Conservation (phyloP, 1,140 invertebrate genomes). For the Phymastichus coffea region DNA sequence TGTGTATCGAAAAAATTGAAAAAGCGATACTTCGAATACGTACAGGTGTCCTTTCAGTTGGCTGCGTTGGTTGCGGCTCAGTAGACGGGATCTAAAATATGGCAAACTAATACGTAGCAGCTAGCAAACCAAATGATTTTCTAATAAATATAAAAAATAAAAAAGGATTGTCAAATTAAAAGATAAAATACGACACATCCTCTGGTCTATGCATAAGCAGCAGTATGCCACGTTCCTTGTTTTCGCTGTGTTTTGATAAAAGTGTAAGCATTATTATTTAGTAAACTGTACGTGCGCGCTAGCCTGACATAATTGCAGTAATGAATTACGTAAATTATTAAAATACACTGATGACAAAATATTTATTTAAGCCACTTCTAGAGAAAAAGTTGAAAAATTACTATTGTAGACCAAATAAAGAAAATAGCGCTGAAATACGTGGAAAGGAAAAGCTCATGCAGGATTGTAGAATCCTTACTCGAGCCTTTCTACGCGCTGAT, state of each 20-base stretch:
- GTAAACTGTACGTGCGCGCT: conserved; percentile 1
- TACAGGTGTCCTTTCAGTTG: conserved; percentile 55
- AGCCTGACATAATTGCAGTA: neutral
- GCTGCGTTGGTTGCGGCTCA: conserved; percentile 31
- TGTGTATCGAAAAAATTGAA: conserved; percentile 1
- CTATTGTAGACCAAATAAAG: neutral
- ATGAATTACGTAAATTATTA: neutral
- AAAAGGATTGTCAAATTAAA: no score
- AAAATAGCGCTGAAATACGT: conserved; percentile 1
- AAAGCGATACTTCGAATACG: conserved; percentile 41
- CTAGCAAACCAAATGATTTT: conserved; percentile 44
- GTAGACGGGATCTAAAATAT: conserved; percentile 53
- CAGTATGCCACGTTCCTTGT: no score
- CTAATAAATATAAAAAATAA: conserved; percentile 22
- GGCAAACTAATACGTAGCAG: conserved; percentile 51
- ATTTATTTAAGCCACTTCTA: neutral
- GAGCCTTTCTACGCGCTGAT: conserved; percentile 53
- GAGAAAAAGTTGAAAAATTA: conserved; percentile 9
- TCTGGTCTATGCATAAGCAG: no score
- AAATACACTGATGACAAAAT: neutral
- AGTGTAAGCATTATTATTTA: neutral
- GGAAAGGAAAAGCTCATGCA: conserved; percentile 37
- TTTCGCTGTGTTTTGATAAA: no score
- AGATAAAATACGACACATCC: no score
- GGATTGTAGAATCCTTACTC: conserved; percentile 45